Evolutionary conservation across 2,797 vertebrate genomes (phyloP), one percentile per base, ranked within the genome.

Genomic region (Pygocentrus nattereri): DNA sequence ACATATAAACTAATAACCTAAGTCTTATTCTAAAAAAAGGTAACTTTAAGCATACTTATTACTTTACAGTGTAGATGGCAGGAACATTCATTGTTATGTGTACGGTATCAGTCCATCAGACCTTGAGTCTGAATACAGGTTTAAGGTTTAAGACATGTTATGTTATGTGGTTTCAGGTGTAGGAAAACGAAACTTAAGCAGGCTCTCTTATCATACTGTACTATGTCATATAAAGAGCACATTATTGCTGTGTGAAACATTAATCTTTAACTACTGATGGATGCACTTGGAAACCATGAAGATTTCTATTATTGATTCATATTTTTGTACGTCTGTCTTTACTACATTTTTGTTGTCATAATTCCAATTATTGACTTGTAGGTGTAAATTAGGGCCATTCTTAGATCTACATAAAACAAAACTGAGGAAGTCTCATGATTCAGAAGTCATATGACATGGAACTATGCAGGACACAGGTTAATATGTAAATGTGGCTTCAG

Each of bases 201-300:
- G 19, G 34, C 41, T 49, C 19, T 61, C 50, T 72, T 81, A 61
- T 78, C 64, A 59, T n/a, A 61, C 44, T 50, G 15, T 41, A 25
- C 59, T 23, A n/a, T n/a, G 56, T 73, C 69, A 61, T 78, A 54
- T 74, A 71, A 76, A 54, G 54, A 49, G 6, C 54, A 5, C 6
- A 0, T 23, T 12, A 34, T 70, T 76, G 10, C 34, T 38, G 8
- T 62, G 34, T n/a, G 41, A 50, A 58, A 13, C 6, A 62, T 73
- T 76, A 81, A 81, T 81, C 44, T 74, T 64, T 78, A 81, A 69
- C 83, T 44, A 41, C 30, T 31, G 31, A 41, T 47, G 41, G 68
- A 61, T 73, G 1, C 38, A 23, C n/a, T 50, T 18, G 2, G 27
- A 18, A 30, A 2, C 59, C 1, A 0, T 41, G 11, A 69, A 47